Evolutionary conservation across 2,113 vertebrate species (phyloP).

Genomic region (Rhineura floridana): DNA sequence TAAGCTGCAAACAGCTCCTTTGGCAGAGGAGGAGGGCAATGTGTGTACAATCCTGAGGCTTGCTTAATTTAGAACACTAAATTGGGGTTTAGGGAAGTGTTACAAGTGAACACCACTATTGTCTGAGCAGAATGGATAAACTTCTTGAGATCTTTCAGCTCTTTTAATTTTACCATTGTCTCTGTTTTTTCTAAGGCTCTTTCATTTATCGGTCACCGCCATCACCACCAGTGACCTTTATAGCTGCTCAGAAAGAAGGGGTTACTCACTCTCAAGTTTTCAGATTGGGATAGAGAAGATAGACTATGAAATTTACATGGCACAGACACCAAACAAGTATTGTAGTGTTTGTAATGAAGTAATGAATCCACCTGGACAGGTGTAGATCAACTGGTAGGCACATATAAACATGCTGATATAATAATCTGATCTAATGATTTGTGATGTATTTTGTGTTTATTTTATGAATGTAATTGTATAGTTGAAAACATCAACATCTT

Average conservation of each 20-base stretch:
- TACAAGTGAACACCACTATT: background rate
- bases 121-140: background rate
- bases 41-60: background rate
- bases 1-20: background rate
- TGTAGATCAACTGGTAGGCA: background rate
- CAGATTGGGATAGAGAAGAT: background rate
- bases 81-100: background rate
- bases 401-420: background rate
- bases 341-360: background rate
- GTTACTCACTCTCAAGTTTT: background rate
- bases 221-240: background rate
- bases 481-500: too few species aligned
- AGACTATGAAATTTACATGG: background rate
- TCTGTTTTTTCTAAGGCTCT: background rate
- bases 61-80: background rate
- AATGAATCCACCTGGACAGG: background rate
- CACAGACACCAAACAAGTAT: background rate
- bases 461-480: too few species aligned
- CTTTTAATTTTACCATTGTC: background rate
- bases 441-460: too few species aligned
- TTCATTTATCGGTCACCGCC: too few species aligned
- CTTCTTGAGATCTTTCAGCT: background rate
- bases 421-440: too few species aligned
- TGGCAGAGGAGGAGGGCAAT: too few species aligned
- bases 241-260: background rate